These are phyloP conservation scores for Agapornis roseicollis DNA, from an alignment of 2,113 vertebrate species.

Conservation along the genomic window DNA sequence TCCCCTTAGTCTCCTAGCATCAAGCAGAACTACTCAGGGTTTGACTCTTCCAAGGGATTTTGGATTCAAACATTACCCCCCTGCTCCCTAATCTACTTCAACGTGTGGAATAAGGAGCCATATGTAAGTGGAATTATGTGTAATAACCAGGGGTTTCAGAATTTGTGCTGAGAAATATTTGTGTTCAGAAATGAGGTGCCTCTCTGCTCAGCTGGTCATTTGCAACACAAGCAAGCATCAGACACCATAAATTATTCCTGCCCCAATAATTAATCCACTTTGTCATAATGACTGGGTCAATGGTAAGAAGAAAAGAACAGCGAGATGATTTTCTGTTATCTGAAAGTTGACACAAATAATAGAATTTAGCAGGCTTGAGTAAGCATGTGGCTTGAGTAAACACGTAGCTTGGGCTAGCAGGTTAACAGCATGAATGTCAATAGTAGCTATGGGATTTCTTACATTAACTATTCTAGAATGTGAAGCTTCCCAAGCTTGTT, in stretches of 20 bases:
- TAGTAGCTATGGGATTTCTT: not conserved
- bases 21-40: not conserved
- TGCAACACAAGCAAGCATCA: not conserved
- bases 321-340: not conserved
- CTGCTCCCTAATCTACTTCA: not conserved
- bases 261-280: not conserved
- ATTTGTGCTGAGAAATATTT: not conserved
- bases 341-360: not conserved
- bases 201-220: not conserved
- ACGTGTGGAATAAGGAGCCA: not conserved
- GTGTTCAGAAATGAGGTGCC: not conserved
- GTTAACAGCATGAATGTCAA: not conserved
- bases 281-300: not conserved
- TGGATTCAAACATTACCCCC: not conserved
- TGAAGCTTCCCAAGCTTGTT: not conserved
- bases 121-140: accelerated
- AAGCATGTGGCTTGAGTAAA: not conserved
- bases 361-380: not conserved
- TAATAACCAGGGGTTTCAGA: not conserved
- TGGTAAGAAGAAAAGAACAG: not conserved
- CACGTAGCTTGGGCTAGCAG: not conserved
- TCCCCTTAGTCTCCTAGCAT: accelerated
- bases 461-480: not conserved
- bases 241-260: not conserved
- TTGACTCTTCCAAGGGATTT: not conserved